Conservation (phyloP, 2,797 vertebrate species). For the Distichodus sexfasciatus region DNA sequence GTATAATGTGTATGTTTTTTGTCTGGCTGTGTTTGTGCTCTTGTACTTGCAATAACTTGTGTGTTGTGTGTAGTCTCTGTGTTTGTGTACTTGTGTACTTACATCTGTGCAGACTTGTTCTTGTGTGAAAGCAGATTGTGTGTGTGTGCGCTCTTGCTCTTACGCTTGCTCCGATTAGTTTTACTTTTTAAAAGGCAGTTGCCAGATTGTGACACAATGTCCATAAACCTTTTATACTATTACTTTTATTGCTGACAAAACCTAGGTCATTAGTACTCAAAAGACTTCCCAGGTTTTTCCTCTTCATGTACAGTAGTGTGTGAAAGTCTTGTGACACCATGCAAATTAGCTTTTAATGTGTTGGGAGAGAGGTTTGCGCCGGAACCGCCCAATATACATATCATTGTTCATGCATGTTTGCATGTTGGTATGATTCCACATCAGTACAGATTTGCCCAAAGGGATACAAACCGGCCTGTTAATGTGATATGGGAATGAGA, state of each 20-base stretch:
- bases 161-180: not conserved
- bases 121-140: too few relatives aligned
- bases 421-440: not conserved
- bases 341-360: not conserved
- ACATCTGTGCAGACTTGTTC: not conserved
- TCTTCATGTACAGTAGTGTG: not conserved
- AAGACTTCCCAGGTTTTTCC: not conserved
- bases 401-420: not conserved
- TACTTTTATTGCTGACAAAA: not conserved
- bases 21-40: not conserved
- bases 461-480: not conserved
- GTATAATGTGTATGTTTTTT: not conserved
- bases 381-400: not conserved
- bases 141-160: too few relatives aligned
- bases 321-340: not conserved
- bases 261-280: not conserved
- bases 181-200: not conserved
- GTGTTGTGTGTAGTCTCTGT: not conserved
- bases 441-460: slow-evolving; percentile 12
- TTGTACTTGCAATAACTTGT: not conserved
- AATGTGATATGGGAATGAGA: slow-evolving; percentile 7
- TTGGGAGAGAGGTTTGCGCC: too few relatives aligned
- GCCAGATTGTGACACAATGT: not conserved
- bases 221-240: not conserved
- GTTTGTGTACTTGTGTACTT: not conserved